Percentiles rank a stretch among this genome's conserved stretches.
Conservation (phyloP, 2,888 invertebrate species). For the Myopa tessellatipennis region DNA sequence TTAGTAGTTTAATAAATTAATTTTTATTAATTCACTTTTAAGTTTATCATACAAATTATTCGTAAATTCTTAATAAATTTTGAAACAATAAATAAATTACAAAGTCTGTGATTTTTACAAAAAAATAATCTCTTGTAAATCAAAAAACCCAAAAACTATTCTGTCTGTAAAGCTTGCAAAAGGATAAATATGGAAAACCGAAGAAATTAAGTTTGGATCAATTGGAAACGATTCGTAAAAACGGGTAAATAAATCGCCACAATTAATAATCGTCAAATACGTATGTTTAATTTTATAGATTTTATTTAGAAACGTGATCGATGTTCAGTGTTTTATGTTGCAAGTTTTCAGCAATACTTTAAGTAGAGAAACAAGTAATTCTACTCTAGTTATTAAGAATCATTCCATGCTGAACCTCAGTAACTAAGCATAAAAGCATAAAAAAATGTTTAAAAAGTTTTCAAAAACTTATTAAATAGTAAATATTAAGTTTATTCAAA, state of each 20-base stretch:
- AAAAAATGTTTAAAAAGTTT: too few species aligned
- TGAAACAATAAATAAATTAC: slow-evolving; percentile 40
- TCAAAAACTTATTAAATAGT: too few species aligned
- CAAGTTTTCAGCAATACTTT: slow-evolving; percentile 4
- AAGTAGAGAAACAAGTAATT: not conserved
- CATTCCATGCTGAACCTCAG: not conserved
- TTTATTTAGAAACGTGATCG: slow-evolving; percentile 19
- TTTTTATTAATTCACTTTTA: slow-evolving; percentile 21
- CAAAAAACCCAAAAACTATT: slow-evolving; percentile 63
- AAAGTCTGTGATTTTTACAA: slow-evolving; percentile 32
- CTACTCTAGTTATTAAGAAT: not conserved
- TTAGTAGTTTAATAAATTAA: not conserved
- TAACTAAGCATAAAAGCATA: not conserved
- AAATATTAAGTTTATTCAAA: too few species aligned
- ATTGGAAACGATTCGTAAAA: slow-evolving; percentile 80
- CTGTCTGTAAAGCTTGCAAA: slow-evolving; percentile 82
- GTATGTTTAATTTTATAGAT: slow-evolving; percentile 19
- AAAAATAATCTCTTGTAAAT: slow-evolving; percentile 40
- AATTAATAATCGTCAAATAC: slow-evolving; percentile 12
- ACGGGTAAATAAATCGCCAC: slow-evolving; percentile 74
- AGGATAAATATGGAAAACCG: slow-evolving; percentile 87
- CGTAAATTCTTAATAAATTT: slow-evolving; percentile 43
- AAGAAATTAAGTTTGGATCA: slow-evolving; percentile 82
- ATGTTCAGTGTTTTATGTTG: slow-evolving; percentile 22
- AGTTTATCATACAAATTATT: slow-evolving; percentile 39